phyloP scores from a whole-genome alignment of 1,140 invertebrate species.

The Armadillidium nasatum region DNA sequence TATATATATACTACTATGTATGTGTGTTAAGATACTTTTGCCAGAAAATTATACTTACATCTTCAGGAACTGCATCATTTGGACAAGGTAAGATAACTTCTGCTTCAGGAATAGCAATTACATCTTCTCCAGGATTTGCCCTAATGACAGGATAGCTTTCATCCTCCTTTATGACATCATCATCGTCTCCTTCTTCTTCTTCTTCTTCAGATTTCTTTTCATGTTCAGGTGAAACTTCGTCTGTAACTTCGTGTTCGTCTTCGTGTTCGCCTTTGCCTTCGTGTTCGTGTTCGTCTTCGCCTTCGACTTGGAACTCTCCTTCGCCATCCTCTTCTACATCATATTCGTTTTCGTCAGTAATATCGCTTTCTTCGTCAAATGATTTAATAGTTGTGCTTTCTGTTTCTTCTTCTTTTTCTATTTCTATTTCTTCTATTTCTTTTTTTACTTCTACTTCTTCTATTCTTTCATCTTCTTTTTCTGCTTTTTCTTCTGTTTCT shows the following conservation, averaged over 20 bases:
- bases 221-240: not conserved
- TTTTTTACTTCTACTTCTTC: not conserved
- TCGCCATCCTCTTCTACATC: no score
- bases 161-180: not conserved
- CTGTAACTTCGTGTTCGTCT: not conserved
- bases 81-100: not conserved
- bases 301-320: no score
- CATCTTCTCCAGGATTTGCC: not conserved
- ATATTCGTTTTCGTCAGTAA: not conserved
- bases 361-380: not conserved
- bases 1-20: no score
- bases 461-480: not conserved
- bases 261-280: not conserved
- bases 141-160: not conserved
- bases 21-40: no score
- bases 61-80: not conserved
- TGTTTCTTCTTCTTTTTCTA: not conserved
- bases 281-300: not conserved
- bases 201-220: constrained; percentile 1
- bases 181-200: not conserved
- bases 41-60: not conserved
- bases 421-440: not conserved
- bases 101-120: not conserved
- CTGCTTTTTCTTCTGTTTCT: not conserved
- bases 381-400: not conserved